Evolutionary conservation across 2,113 vertebrate species (phyloP).

Genomic region (Aptenodytes patagonicus): DNA sequence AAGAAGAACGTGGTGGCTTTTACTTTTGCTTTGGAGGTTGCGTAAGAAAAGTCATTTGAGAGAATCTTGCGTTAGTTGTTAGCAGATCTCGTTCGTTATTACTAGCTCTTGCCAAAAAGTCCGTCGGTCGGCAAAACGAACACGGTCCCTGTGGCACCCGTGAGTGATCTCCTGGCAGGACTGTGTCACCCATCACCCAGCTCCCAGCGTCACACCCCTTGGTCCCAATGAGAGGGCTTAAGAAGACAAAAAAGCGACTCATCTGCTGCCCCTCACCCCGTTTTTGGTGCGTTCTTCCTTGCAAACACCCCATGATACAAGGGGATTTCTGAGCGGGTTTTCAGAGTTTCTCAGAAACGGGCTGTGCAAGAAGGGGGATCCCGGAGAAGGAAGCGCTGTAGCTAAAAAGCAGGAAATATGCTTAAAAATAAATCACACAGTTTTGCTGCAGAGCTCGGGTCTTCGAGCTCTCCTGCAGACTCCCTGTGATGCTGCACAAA

Average conservation of each 20-base stretch:
- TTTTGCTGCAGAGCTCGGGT: background rate
- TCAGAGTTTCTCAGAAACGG: background rate
- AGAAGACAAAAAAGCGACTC: background rate
- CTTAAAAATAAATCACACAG: background rate
- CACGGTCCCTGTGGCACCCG: background rate
- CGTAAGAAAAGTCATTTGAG: background rate
- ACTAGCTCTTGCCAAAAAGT: background rate
- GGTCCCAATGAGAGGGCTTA: fast-evolving
- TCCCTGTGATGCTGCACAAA: background rate
- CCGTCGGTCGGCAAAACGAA: fast-evolving
- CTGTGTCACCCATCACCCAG: background rate
- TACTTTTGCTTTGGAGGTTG: background rate
- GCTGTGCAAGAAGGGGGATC: background rate
- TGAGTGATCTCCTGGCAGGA: background rate
- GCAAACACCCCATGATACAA: fast-evolving
- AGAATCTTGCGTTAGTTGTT: background rate
- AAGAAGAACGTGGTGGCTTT: background rate
- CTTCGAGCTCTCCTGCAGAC: background rate
- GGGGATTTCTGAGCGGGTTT: background rate
- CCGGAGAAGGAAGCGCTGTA: background rate
- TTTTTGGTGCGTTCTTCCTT: background rate
- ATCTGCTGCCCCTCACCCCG: background rate
- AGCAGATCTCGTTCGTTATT: fast-evolving
- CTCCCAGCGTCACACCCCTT: background rate
- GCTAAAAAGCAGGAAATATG: background rate